These are phyloP conservation scores for Polyommatus icarus DNA, from an alignment of 2,888 invertebrate genomes.

Conservation along the genomic window DNA sequence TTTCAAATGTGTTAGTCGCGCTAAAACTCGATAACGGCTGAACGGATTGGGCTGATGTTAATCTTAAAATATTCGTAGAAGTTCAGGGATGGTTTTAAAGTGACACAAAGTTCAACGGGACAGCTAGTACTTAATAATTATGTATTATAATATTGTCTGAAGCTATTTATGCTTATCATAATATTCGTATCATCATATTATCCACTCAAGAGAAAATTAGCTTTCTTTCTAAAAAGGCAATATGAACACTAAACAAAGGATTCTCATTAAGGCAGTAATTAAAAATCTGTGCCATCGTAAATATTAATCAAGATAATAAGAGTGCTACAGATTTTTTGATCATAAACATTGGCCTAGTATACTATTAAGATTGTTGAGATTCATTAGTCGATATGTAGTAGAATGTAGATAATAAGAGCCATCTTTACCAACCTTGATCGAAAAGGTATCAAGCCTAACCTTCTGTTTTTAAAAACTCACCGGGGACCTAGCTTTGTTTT, in stretches of 20 bases:
- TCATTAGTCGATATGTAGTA: background rate
- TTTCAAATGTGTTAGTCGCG: no score
- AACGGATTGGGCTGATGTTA: no score
- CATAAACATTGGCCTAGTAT: background rate
- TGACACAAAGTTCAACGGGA: no score
- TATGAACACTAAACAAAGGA: slow-evolving; percentile 6
- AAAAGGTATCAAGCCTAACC: no score
- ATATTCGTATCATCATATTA: background rate
- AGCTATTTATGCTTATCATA: background rate
- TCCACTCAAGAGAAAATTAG: background rate
- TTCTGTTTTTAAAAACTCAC: no score
- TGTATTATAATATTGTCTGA: background rate
- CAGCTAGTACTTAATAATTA: no score
- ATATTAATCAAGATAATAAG: slow-evolving; percentile 9
- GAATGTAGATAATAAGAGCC: background rate
- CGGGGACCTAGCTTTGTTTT: no score
- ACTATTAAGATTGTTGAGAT: background rate
- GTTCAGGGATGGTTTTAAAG: no score
- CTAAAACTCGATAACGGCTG: no score
- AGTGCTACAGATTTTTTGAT: background rate
- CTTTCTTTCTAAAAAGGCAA: slow-evolving; percentile 9
- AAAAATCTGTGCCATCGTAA: background rate
- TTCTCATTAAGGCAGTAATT: background rate
- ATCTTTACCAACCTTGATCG: background rate
- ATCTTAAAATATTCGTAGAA: no score